Evolutionary conservation across 2,797 vertebrate genomes (phyloP).

Genomic region (Botia almorhae): DNA sequence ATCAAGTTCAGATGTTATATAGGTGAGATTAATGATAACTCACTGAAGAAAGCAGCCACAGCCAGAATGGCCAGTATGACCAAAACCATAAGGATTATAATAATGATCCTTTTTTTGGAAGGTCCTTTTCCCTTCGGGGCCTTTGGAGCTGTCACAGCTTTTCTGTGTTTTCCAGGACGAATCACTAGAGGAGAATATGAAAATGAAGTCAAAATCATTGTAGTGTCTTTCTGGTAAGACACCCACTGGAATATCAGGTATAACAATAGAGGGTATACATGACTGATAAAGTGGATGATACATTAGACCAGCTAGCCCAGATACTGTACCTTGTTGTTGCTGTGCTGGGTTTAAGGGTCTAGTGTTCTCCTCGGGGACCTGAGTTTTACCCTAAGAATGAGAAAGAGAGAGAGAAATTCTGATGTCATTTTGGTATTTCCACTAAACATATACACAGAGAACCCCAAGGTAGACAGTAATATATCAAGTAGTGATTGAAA

Average conservation of each 20-base stretch:
- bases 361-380: constrained; percentile 42
- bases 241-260: constrained; percentile 3
- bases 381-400: constrained; percentile 21
- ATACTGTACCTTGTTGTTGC: constrained; percentile 8
- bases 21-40: constrained; percentile 55
- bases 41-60: constrained; percentile 75
- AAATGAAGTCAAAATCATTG: not conserved
- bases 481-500: not conserved
- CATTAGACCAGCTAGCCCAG: not conserved
- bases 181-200: constrained; percentile 42
- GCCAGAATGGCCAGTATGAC: constrained; percentile 69
- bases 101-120: constrained; percentile 56
- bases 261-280: not conserved
- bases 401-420: constrained; percentile 25
- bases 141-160: constrained; percentile 68
- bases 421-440: not conserved
- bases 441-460: not conserved
- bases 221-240: constrained; percentile 1
- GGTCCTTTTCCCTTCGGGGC: constrained; percentile 48
- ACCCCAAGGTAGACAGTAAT: not conserved
- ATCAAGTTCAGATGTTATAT: not conserved
- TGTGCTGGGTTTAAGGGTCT: constrained; percentile 47
- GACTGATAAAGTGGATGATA: not conserved
- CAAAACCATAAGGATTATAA: constrained; percentile 68
- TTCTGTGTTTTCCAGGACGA: constrained; percentile 71